Base-by-base conservation (phyloP, 2,797 vertebrate genomes). In the Agapornis canus region DNA sequence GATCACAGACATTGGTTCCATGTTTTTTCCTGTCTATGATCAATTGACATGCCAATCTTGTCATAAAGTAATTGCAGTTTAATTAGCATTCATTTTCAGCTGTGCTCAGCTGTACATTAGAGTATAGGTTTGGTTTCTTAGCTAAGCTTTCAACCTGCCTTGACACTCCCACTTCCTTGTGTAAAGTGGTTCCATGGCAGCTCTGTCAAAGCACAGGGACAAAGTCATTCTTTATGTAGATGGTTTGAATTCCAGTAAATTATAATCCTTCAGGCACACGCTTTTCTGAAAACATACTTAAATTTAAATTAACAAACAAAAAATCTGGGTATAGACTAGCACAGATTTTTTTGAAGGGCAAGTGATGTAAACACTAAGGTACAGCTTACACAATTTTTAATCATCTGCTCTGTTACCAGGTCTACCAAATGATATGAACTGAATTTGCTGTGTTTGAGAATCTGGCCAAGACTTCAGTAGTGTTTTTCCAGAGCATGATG, bases 61-160 rank as follows among this genome's bases (percentile, higher is more conserved):
- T 61, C 37, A 27, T 47, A 51, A 61, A 69, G 37, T 63, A 92
- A 92, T 73, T 89, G 42, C n/a, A 52, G n/a, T 57, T 81, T 75
- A 89, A 82, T 94, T 93, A 93, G 37, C 42, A 52, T 39, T 42
- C 35, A 61, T 81, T 94, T 96, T 91, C 56, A 71, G 31, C 69
- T 77, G 39, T 56, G 43, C 47, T 72, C 14, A 70, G 39, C n/a
- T 9, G 32, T 18, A 72, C 69, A 11, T 92, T 63, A 82, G 48
- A 31, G 39, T 8, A 4, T 51, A 56, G 56, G 52, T 32, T 83
- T 89, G 56, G 69, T 91, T 87, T 84, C 70, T 48, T 70, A 27
- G 25, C 64, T 86, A 37, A 88, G 60, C 47, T 39, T 91, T 81
- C 65, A 61, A 32, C 7, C 29, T 85, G 35, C 39, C 0, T 4